Evolutionary conservation across 2,113 vertebrate genomes (phyloP).

Genomic region (Corvus moneduloides): DNA sequence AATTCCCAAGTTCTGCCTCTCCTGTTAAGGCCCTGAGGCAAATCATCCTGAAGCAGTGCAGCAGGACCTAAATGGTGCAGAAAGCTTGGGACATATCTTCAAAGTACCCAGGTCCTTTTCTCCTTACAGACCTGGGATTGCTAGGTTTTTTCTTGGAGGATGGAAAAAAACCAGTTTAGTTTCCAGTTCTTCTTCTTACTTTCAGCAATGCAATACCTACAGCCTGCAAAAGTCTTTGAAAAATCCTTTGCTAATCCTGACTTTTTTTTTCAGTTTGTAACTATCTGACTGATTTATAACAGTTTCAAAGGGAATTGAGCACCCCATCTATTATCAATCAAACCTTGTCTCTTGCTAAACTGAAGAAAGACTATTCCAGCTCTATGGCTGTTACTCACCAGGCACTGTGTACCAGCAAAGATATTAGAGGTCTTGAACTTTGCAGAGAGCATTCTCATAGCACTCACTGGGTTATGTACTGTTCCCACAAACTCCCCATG

Average conservation of each 20-base stretch:
- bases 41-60: background rate
- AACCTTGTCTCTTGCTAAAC: background rate
- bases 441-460: background rate
- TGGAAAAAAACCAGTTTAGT: background rate
- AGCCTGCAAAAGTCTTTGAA: background rate
- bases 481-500: background rate
- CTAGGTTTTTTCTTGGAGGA: background rate
- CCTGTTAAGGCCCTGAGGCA: background rate
- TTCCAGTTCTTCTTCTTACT: background rate
- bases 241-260: background rate
- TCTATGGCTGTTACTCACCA: background rate
- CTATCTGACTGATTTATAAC: conserved; percentile 1
- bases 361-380: background rate
- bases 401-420: background rate
- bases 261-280: background rate
- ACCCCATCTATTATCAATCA: background rate
- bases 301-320: conserved; percentile 19
- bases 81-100: background rate
- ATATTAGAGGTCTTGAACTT: conserved; percentile 31
- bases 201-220: background rate
- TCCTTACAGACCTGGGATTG: background rate
- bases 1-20: background rate
- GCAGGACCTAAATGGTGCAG: background rate
- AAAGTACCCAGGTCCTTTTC: background rate
- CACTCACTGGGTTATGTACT: background rate